Evolutionary conservation across 2,113 vertebrate species (phyloP).

Genomic region (Chaetops frenatus): DNA sequence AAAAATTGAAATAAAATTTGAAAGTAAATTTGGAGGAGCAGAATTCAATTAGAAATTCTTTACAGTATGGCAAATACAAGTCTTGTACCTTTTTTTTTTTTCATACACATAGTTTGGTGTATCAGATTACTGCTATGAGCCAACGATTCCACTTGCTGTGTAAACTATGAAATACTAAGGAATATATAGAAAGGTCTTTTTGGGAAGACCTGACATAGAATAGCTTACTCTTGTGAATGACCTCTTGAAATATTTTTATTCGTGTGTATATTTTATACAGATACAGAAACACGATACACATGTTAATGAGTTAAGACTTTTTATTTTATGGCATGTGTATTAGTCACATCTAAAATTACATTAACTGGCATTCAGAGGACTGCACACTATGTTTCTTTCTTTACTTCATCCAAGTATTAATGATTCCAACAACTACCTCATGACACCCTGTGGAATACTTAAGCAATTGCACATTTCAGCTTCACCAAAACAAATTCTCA

Average conservation of each 20-base stretch:
- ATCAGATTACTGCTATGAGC: not conserved
- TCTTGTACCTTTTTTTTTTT: not conserved
- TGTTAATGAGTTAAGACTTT: slow-evolving; percentile 57
- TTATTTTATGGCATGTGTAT: slow-evolving; percentile 43
- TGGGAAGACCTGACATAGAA: slow-evolving; percentile 21
- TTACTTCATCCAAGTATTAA: slow-evolving; percentile 2
- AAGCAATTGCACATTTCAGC: slow-evolving; percentile 51
- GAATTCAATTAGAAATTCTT: not conserved
- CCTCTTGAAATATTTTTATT: slow-evolving; percentile 24
- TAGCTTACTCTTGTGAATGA: slow-evolving; percentile 1
- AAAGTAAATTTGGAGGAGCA: not conserved
- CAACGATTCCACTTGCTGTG: slow-evolving; percentile 3
- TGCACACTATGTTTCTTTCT: slow-evolving; percentile 3
- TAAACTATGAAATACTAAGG: not conserved
- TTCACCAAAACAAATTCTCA: not conserved
- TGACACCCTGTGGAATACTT: slow-evolving; percentile 81
- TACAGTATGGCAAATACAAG: not conserved
- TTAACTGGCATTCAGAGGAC: slow-evolving; percentile 35
- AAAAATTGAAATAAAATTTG: not conserved
- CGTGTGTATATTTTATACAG: not conserved
- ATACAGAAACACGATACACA: slow-evolving; percentile 43
- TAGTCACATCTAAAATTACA: slow-evolving; percentile 53
- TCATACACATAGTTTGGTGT: not conserved
- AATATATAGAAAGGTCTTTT: not conserved
- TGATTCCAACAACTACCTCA: slow-evolving; percentile 63